phyloP scores from a whole-genome alignment of 2,113 vertebrate species.

The Bucco capensis region DNA sequence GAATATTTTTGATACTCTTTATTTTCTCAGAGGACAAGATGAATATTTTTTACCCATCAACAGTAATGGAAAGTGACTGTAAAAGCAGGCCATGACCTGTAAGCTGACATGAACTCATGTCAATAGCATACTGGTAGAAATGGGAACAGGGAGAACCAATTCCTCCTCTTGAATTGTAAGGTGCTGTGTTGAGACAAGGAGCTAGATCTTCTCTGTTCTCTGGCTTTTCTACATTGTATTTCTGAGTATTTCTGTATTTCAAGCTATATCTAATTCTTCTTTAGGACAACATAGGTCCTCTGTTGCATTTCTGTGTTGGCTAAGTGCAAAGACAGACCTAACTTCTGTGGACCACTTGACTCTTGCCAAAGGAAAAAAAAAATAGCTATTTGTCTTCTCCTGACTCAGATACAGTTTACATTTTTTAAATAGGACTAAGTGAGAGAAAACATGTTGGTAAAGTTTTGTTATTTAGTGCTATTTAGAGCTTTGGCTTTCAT shows the following conservation, averaged over 20 bases:
- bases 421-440: neutral
- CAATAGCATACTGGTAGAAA: neutral
- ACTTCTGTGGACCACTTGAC: neutral
- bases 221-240: neutral
- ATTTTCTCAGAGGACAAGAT: neutral
- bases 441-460: neutral
- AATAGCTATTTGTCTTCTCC: neutral
- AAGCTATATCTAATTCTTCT: neutral
- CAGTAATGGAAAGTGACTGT: neutral
- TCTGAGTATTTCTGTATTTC: neutral
- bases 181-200: neutral
- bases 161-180: neutral
- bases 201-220: neutral
- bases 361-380: neutral
- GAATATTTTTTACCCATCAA: neutral
- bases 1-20: neutral
- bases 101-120: neutral
- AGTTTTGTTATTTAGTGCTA: neutral
- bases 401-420: neutral
- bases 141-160: neutral
- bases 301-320: neutral
- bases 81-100: neutral
- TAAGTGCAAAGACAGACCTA: neutral
- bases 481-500: neutral
- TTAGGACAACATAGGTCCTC: neutral